Conservation (phyloP, 2,113 vertebrate genomes). For the Murina feae region DNA sequence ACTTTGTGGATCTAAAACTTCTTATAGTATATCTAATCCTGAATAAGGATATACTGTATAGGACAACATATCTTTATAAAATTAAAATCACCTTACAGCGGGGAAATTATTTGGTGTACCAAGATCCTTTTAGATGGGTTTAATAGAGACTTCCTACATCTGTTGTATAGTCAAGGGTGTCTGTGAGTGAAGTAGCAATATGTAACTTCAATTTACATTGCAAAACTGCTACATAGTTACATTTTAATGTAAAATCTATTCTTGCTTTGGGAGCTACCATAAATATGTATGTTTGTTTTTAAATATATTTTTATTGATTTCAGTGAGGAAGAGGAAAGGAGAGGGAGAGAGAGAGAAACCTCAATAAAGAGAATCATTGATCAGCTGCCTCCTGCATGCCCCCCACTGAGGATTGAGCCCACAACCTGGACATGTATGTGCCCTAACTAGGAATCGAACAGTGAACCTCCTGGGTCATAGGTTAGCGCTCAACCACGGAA, state of each 20-base stretch:
- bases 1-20: not conserved
- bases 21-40: not conserved
- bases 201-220: not conserved
- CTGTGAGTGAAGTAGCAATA: not conserved
- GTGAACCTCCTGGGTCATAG: too few relatives aligned
- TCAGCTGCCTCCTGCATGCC: too few relatives aligned
- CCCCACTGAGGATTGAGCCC: too few relatives aligned
- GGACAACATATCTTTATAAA: not conserved
- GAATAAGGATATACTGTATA: not conserved
- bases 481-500: too few relatives aligned
- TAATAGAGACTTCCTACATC: not conserved
- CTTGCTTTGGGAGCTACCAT: not conserved
- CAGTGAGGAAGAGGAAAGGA: too few relatives aligned
- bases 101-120: not conserved
- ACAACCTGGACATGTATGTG: too few relatives aligned
- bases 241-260: slow-evolving; percentile 19
- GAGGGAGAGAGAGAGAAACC: too few relatives aligned
- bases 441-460: too few relatives aligned
- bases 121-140: not conserved
- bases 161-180: not conserved
- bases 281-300: not conserved
- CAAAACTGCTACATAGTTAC: not conserved
- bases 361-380: too few relatives aligned
- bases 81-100: not conserved
- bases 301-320: too few relatives aligned